A percentile compares a stretch with the other conserved stretches of the same genome.
Conservation (phyloP, 2,888 invertebrate genomes). For the Orchesella flavescens region DNA sequence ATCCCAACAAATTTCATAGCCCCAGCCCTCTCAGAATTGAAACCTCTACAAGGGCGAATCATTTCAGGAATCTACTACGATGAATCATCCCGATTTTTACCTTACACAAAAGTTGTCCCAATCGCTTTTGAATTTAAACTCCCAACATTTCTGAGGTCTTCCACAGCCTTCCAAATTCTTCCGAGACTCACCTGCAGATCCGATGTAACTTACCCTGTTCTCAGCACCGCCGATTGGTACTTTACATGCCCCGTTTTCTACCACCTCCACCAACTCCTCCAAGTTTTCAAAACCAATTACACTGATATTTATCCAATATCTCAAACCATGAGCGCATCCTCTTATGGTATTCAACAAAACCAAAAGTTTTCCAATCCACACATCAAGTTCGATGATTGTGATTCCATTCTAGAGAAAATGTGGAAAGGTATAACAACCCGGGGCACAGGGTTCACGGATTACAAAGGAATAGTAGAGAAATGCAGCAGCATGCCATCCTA, state of each 20-base stretch:
- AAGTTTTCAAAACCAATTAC: slow-evolving; percentile 54
- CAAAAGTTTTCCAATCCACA: slow-evolving; percentile 55
- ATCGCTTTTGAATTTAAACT: slow-evolving; percentile 65
- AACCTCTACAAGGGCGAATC: slow-evolving; percentile 50
- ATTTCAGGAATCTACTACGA: slow-evolving; percentile 65
- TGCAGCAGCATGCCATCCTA: slow-evolving; percentile 59
- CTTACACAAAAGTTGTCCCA: slow-evolving; percentile 64
- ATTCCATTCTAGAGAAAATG: slow-evolving; percentile 40
- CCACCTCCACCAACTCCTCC: slow-evolving; percentile 60
- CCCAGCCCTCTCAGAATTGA: slow-evolving; percentile 37
- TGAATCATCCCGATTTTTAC: slow-evolving; percentile 43
- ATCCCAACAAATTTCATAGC: not conserved
- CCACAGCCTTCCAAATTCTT: slow-evolving; percentile 43
- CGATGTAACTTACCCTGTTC: slow-evolving; percentile 36
- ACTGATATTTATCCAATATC: slow-evolving; percentile 58
- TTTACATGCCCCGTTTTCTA: slow-evolving; percentile 67
- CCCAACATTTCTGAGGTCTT: not conserved
- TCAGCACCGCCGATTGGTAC: slow-evolving; percentile 59
- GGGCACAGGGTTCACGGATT: slow-evolving; percentile 55
- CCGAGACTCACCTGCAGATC: slow-evolving; percentile 56
- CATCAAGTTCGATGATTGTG: slow-evolving; percentile 63
- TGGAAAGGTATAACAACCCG: slow-evolving; percentile 59
- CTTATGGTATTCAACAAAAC: slow-evolving; percentile 34
- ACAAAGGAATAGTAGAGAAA: slow-evolving; percentile 59
- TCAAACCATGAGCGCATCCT: not conserved